phyloP scores from a whole-genome alignment of 2,797 vertebrate genomes.

The Rhinatrema bivittatum region DNA sequence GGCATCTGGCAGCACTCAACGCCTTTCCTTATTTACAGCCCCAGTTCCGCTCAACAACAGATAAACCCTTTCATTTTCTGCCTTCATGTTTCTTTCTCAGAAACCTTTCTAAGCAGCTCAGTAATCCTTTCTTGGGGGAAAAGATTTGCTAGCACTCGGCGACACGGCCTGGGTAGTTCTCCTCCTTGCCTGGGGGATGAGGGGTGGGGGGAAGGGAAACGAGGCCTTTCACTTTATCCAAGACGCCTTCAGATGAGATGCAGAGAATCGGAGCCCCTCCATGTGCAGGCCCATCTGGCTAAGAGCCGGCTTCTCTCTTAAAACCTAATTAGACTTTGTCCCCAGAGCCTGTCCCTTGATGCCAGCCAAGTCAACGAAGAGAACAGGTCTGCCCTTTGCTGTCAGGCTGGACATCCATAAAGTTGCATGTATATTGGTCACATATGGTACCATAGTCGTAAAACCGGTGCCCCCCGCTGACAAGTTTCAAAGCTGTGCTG shows the following conservation, averaged over 20 bases:
- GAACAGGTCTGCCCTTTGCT: neutral
- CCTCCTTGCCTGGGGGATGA: no score
- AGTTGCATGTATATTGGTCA: no score
- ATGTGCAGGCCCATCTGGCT: slow-evolving; percentile 2
- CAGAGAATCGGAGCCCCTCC: neutral
- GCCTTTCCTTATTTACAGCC: slow-evolving; percentile 2
- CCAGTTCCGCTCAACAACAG: slow-evolving; percentile 12
- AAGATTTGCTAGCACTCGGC: slow-evolving; percentile 19
- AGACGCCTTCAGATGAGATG: slow-evolving; percentile 3
- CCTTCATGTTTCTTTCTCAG: no score
- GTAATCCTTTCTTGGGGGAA: slow-evolving; percentile 16
- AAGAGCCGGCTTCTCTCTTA: neutral
- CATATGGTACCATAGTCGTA: no score
- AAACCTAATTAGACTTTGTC: neutral
- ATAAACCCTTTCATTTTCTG: slow-evolving; percentile 25
- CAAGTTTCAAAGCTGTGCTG: no score
- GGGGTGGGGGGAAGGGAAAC: no score
- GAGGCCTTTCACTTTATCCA: slow-evolving; percentile 1
- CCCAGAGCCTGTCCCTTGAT: neutral
- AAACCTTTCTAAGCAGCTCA: slow-evolving; percentile 16
- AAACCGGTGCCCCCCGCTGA: no score
- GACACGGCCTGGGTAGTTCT: no score
- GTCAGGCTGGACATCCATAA: no score
- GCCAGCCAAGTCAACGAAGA: neutral
- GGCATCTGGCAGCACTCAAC: slow-evolving; percentile 7